Evolutionary conservation across 2,113 vertebrate species (phyloP).

Genomic region (Dasyprocta punctata): DNA sequence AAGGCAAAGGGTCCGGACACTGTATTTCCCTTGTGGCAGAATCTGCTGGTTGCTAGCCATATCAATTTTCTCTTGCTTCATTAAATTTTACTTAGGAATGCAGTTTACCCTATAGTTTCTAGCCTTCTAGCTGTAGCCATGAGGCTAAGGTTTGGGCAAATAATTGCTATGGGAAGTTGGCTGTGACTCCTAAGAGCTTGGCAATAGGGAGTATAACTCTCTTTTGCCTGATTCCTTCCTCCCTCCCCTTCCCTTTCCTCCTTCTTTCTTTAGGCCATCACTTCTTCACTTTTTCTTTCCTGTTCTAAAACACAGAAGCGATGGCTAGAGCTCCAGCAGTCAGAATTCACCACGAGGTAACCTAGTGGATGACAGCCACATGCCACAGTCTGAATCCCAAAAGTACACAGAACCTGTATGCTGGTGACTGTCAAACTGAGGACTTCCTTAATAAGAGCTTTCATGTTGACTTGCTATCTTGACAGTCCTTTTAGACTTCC

Average conservation of each 20-base stretch:
- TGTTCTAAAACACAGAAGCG: neutral
- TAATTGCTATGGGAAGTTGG: conserved; percentile 10
- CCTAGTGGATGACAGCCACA: neutral
- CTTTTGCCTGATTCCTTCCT: neutral
- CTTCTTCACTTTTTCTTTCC: neutral
- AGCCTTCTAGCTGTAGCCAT: neutral
- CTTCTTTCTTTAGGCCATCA: neutral
- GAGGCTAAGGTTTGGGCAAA: neutral
- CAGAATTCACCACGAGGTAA: neutral
- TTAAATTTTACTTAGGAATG: neutral
- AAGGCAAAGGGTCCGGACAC: neutral
- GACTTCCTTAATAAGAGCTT: conserved; percentile 38
- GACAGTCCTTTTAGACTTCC: neutral
- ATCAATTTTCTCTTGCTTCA: conserved; percentile 2
- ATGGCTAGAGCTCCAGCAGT: neutral
- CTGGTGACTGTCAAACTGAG: neutral
- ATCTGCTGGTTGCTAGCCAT: neutral
- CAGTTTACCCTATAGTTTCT: neutral
- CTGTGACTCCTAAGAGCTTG: neutral
- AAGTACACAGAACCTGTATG: neutral
- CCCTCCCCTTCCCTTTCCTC: too few species aligned
- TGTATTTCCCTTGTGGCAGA: neutral
- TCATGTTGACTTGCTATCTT: neutral
- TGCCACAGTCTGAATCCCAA: neutral
- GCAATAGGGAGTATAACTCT: neutral